Evolutionary conservation across 2,888 invertebrate genomes (phyloP).

Genomic region (Xylota sylvarum): DNA sequence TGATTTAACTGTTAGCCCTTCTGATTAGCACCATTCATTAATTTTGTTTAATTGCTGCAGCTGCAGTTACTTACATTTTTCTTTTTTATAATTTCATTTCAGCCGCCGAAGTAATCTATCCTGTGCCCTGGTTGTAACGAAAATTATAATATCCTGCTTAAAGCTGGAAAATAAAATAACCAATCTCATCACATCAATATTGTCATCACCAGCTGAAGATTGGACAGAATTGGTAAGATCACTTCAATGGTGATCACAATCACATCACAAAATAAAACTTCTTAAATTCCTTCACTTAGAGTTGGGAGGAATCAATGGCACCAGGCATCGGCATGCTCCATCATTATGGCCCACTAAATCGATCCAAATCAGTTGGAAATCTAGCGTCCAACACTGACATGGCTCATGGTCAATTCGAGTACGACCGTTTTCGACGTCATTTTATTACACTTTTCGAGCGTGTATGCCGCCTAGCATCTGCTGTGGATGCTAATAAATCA

Average conservation of each 20-base stretch:
- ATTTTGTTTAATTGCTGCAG: too few species aligned
- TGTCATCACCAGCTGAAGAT: slow-evolving; percentile 83
- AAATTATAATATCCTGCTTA: slow-evolving; percentile 81
- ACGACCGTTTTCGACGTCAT: slow-evolving; percentile 82
- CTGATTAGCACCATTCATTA: too few species aligned
- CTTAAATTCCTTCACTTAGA: slow-evolving; percentile 78
- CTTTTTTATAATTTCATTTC: too few species aligned
- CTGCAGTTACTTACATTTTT: too few species aligned
- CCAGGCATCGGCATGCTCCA: slow-evolving; percentile 84
- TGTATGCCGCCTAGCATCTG: slow-evolving; percentile 81
- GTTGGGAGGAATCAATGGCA: slow-evolving; percentile 84
- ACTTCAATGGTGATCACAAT: neutral
- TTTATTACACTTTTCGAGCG: slow-evolving; percentile 83
- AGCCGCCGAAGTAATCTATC: slow-evolving; percentile 82
- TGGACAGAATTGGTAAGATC: slow-evolving; percentile 82
- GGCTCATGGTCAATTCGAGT: slow-evolving; percentile 81
- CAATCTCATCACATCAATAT: slow-evolving; percentile 81
- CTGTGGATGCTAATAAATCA: slow-evolving; percentile 58
- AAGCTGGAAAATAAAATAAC: slow-evolving; percentile 82
- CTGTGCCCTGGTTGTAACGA: slow-evolving; percentile 81
- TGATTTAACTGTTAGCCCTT: too few species aligned
- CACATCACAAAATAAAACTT: neutral
- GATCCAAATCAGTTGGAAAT: slow-evolving; percentile 80
- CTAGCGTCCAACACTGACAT: slow-evolving; percentile 78
- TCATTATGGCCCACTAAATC: slow-evolving; percentile 83